Conservation (phyloP, 1,140 invertebrate genomes). For the Babylonia areolata region DNA sequence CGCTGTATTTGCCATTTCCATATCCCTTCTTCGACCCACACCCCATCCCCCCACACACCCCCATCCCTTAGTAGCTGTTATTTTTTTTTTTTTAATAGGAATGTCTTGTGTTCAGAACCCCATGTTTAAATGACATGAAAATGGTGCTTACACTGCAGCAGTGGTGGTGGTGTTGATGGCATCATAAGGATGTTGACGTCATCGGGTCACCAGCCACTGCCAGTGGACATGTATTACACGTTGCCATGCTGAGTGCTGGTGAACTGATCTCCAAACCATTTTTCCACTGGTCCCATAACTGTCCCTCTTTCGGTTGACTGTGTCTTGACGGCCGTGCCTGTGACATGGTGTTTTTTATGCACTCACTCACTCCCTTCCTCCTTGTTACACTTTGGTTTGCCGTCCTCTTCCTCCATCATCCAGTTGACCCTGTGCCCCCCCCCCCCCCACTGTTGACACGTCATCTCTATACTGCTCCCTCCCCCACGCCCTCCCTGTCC, state of each 20-base stretch:
- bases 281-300: background rate
- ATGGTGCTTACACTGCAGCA: constrained; percentile 12
- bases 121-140: background rate
- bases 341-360: background rate
- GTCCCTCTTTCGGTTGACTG: background rate
- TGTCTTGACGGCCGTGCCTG: background rate
- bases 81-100: background rate
- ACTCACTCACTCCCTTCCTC: background rate
- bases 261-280: background rate
- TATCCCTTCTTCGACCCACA: too few relatives aligned
- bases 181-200: background rate
- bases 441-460: background rate
- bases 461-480: background rate
- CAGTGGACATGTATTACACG: background rate
- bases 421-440: background rate
- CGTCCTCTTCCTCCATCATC: background rate
- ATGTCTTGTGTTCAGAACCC: constrained; percentile 7
- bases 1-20: background rate
- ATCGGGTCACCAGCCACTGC: background rate
- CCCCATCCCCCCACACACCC: too few relatives aligned
- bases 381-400: background rate
- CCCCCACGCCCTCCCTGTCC: background rate
- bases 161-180: background rate
- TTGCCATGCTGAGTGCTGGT: constrained; percentile 5
- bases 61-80: background rate